Base-by-base conservation (phyloP, 2,113 vertebrate species). In the Pterophyllum scalare region DNA sequence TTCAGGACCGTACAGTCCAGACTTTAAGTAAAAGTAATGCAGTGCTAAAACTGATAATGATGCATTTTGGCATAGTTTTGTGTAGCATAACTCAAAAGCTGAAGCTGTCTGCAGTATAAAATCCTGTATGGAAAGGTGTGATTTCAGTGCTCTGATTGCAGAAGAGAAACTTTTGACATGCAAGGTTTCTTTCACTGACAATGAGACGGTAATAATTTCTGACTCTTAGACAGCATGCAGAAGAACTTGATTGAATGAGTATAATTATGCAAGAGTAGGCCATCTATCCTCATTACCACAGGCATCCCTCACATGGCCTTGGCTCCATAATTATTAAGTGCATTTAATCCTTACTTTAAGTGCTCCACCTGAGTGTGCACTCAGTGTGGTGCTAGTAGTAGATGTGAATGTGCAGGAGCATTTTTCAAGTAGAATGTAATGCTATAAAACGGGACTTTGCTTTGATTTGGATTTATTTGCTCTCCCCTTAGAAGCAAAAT, bases 221-320 rank as follows among this genome's bases (percentile, higher is more conserved):
- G 90, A 92, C 89, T 90, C 64, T 28, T 17, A 31, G 82, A 83
- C 86, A 85, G 75, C 38, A 35, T 62, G 77, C 83, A 72, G 79
- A 88, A 65, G 70, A 61, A 77, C 77, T 52, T 84, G 87, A 91
- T 65, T 84, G 86, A 91, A 89, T 90, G 84, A 86, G 81, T 19
- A 17, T 83, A 88, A 89, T 87, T 88, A 87, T 86, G 52, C 78
- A 82, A 85, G 75, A 86, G 76, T 74, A 83, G 86, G 83, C 84
- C 65, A 84, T 93, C 87, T 87, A 83, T 94, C 84, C 86, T 91
- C 88, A 93, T 94, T 91, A 92, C 81, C 75, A 40, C 59, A 60
- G 83, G 79, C 90, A 84, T 85, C 79, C 79, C 64, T 92, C 88
- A 80, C 86, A 82, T 75, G 59, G 83, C 84, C 84, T 77, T 40